These are phyloP conservation scores for Pinna nobilis DNA, from an alignment of 1,140 invertebrate genomes.

Conservation along the genomic window DNA sequence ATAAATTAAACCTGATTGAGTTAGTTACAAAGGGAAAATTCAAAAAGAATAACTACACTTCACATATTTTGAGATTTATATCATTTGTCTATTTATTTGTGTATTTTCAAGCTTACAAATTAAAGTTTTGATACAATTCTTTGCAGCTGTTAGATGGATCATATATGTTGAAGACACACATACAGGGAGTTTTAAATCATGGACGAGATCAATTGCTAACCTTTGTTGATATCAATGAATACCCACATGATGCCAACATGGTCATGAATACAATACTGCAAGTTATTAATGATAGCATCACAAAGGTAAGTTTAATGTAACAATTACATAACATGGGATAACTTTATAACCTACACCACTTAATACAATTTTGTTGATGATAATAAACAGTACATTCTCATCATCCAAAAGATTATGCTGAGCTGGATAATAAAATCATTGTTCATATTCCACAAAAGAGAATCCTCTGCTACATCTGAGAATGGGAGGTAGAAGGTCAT, in stretches of 20 bases:
- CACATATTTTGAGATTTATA: neutral
- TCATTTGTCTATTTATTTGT: neutral
- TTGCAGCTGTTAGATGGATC: neutral
- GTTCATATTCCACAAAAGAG: neutral
- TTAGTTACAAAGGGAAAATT: too few species aligned
- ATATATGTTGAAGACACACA: constrained; percentile 14
- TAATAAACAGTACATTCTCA: neutral
- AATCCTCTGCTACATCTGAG: too few species aligned
- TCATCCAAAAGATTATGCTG: neutral
- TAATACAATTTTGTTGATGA: neutral
- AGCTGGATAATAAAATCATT: neutral
- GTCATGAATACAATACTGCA: constrained; percentile 15
- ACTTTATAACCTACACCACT: neutral
- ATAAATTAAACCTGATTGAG: too few species aligned
- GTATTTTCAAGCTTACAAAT: neutral
- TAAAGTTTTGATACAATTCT: neutral
- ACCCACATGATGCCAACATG: constrained; percentile 26
- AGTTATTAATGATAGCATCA: neutral
- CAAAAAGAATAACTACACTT: too few species aligned
- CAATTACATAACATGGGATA: neutral
- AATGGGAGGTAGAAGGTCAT: too few species aligned
- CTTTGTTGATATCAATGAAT: constrained; percentile 27
- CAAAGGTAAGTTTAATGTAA: neutral
- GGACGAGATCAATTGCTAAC: constrained; percentile 4
- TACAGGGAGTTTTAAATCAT: constrained; percentile 27